These are phyloP conservation scores for Corythornis vintsioides DNA, from an alignment of 2,113 vertebrate genomes.

Conservation along the genomic window DNA sequence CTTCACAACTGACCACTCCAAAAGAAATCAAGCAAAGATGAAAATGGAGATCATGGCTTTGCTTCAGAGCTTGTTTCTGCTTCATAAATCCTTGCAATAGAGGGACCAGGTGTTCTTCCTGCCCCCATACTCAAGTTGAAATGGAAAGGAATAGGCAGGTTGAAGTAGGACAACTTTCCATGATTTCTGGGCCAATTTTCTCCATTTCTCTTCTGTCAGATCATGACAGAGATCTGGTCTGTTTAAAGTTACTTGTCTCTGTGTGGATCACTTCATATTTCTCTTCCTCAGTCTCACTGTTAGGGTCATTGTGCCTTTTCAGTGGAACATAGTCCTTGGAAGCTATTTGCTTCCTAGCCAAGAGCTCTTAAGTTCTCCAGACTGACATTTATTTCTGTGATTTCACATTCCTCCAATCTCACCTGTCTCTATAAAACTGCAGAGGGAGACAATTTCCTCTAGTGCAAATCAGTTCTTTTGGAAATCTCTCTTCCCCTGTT, in stretches of 20 bases:
- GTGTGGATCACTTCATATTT: neutral
- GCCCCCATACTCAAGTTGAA: neutral
- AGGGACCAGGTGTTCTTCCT: neutral
- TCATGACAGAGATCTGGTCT: neutral
- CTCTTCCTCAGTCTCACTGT: neutral
- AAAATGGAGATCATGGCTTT: neutral
- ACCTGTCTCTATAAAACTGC: neutral
- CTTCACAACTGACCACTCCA: neutral
- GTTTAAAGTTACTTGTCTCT: neutral
- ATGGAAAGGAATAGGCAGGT: neutral
- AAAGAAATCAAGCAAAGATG: neutral
- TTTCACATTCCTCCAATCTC: neutral
- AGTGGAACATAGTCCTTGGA: neutral
- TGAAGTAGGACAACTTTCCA: neutral
- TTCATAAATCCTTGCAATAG: neutral
- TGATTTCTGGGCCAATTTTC: neutral
- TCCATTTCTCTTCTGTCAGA: neutral
- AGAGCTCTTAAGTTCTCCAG: neutral
- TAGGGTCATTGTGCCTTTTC: neutral
- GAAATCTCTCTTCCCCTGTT: neutral
- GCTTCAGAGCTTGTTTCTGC: neutral
- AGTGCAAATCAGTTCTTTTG: neutral
- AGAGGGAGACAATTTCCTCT: neutral
- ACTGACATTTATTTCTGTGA: neutral
- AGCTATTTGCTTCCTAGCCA: neutral